Evolutionary conservation across 2,888 invertebrate species (phyloP).

Genomic region (Coenonympha glycerion): DNA sequence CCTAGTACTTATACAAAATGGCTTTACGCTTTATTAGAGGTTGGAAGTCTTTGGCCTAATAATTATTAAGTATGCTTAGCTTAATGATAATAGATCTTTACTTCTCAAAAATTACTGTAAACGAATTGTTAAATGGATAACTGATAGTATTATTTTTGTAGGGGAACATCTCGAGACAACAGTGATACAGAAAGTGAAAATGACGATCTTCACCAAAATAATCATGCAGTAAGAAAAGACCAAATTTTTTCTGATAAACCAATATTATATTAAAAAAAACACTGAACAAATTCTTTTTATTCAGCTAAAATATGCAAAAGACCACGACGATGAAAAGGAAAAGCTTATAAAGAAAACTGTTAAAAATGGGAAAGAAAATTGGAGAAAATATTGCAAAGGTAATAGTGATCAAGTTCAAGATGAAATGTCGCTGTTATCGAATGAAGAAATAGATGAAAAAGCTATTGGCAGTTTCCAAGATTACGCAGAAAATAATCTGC

Average conservation of each 20-base stretch:
- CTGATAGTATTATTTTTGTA: neutral
- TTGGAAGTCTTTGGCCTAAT: too few species aligned
- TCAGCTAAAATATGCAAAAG: neutral
- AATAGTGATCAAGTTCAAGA: neutral
- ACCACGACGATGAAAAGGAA: conserved; percentile 6
- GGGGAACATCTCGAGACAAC: conserved; percentile 4
- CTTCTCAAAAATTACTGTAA: too few species aligned
- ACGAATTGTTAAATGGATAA: neutral
- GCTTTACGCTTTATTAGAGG: too few species aligned
- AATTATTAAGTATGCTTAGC: too few species aligned
- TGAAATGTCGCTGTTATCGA: neutral
- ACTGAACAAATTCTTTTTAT: neutral
- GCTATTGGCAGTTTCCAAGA: neutral
- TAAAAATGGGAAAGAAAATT: neutral
- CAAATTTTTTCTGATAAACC: neutral
- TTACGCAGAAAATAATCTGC: neutral
- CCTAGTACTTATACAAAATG: too few species aligned
- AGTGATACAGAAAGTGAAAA: conserved; percentile 31
- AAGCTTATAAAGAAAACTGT: conserved; percentile 14
- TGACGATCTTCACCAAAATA: neutral
- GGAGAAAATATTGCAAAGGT: neutral
- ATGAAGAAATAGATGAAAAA: neutral
- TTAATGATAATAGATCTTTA: too few species aligned
- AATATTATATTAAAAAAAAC: neutral
- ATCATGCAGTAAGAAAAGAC: neutral